Evolutionary conservation across 2,113 vertebrate species (phyloP).

Genomic region (Triplophysa siluroides): DNA sequence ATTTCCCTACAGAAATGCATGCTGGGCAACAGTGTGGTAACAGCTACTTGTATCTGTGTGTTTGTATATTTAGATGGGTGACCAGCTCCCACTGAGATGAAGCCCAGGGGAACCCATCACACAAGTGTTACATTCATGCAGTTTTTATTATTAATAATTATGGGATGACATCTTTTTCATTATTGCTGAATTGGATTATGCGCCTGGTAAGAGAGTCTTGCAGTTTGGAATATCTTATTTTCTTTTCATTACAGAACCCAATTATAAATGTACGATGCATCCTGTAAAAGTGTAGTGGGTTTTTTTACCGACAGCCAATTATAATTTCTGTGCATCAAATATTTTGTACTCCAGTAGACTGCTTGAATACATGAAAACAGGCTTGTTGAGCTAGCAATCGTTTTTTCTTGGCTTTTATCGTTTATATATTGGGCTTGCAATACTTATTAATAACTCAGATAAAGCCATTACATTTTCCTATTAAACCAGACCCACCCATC

Average conservation of each 20-base stretch:
- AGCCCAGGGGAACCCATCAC: slow-evolving; percentile 37
- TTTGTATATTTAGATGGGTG: slow-evolving; percentile 13
- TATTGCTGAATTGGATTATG: slow-evolving; percentile 45
- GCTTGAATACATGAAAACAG: neutral
- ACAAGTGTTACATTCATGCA: slow-evolving; percentile 37
- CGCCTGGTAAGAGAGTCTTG: slow-evolving; percentile 26
- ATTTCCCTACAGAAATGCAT: slow-evolving; percentile 26
- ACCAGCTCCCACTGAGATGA: neutral
- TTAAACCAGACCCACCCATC: slow-evolving; percentile 13
- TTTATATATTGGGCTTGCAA: no score
- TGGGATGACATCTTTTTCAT: slow-evolving; percentile 46
- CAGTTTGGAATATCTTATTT: slow-evolving; percentile 32
- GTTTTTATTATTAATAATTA: slow-evolving; percentile 48
- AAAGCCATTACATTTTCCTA: no score
- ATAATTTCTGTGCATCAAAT: neutral
- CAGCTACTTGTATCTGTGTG: slow-evolving; percentile 31
- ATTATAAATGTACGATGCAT: slow-evolving; percentile 47
- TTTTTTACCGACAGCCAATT: slow-evolving; percentile 23
- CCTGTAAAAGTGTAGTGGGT: slow-evolving; percentile 30
- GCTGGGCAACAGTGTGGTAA: slow-evolving; percentile 18
- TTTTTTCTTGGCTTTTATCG: no score
- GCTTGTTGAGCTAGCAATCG: neutral
- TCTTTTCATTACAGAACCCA: slow-evolving; percentile 22
- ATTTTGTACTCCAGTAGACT: neutral
- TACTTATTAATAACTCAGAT: no score